A percentile compares a stretch with the other conserved stretches of the same genome.
phyloP scores from a whole-genome alignment of 2,797 vertebrate species.

The Silurus lanzhouensis region DNA sequence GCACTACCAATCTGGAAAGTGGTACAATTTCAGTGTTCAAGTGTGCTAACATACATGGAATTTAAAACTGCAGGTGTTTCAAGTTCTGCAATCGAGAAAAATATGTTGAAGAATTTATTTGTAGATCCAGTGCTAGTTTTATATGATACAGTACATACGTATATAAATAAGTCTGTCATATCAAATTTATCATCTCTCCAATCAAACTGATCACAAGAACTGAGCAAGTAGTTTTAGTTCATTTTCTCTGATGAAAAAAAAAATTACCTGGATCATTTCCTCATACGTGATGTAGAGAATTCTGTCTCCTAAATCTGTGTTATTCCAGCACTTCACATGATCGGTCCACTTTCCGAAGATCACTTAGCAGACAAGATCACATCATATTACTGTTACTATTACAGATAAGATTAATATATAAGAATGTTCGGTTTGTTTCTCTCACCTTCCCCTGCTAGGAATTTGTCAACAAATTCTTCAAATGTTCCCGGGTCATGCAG shows the following conservation, averaged over 20 bases:
- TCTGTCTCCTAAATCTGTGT: conserved; percentile 72
- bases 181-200: background rate
- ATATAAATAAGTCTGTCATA: background rate
- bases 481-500: conserved; percentile 81
- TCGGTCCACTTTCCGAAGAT: conserved; percentile 88
- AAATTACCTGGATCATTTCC: conserved; percentile 73
- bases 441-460: conserved; percentile 72
- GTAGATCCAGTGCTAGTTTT: background rate
- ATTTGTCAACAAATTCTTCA: conserved; percentile 78
- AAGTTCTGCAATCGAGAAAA: too few relatives aligned
- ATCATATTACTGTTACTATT: background rate
- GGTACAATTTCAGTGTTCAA: background rate
- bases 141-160: background rate
- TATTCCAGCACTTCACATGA: conserved; percentile 84
- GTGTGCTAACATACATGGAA: background rate
- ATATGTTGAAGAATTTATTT: background rate
- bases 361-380: conserved; percentile 66
- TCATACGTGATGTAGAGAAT: conserved; percentile 84
- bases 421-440: background rate
- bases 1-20: background rate
- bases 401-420: background rate
- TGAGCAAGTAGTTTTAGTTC: background rate
- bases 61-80: too few relatives aligned
- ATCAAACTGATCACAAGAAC: background rate
- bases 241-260: background rate